Base-by-base conservation (phyloP, 2,113 vertebrate genomes). In the Phoxinus phoxinus region DNA sequence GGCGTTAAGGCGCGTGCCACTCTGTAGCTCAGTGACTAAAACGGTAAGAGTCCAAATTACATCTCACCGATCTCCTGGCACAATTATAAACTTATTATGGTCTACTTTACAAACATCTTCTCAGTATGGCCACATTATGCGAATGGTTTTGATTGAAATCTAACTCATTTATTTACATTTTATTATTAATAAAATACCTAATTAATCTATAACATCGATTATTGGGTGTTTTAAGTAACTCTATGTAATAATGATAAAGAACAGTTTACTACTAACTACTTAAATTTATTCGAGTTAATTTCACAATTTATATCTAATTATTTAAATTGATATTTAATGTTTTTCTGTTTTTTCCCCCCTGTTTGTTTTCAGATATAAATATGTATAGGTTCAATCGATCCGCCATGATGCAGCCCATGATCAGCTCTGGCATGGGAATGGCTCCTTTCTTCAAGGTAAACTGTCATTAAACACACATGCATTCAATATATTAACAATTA, bases 401-500 rank as follows among this genome's bases (percentile, higher is more conserved):
- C 84, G 87, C 90, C 30, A 94, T 94, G 94, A 95, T 94, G 92
- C 91, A 94, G 84, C 93, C 94, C 1, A 89, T 95, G 92, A 83
- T 93, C 86, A 93, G 91, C 92, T 92, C 93, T 72, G 93, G 94
- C 87, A 94, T 94, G 93, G 94, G 94, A 89, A 92, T 94, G 93
- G 94, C 94, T 85, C 94, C 93, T 84, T 94, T 94, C 93, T 95
- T 94, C 83, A 95, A 94, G 94, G 94, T 95, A 93, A 91, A 89
- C 23, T 69, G 15, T 19, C 65, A 37, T 37, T 37, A 69, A 37
- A 74, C 21, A 15, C 3, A 72, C 6, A 9, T 11, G 10, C 11
- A 13, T 23, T 71, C 13, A n/a, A n/a, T n/a, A n/a, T n/a, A n/a
- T n/a, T n/a, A n/a, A n/a, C n/a, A n/a, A n/a, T n/a, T n/a, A n/a